phyloP scores from a whole-genome alignment of 2,797 vertebrate genomes.

The Eleutherodactylus coqui region DNA sequence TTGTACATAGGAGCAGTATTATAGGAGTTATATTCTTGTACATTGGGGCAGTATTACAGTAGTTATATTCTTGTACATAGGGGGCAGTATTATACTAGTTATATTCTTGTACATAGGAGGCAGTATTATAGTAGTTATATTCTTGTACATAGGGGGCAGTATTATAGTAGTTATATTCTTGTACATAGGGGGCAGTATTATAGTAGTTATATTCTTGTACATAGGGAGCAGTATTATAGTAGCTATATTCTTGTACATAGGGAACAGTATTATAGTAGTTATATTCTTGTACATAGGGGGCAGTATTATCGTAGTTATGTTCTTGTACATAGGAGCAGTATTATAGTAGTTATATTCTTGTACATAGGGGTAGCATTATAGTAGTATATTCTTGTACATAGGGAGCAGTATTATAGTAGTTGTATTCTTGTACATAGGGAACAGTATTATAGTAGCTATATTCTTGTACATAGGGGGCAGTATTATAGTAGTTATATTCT shows the following conservation, averaged over 20 bases:
- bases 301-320: neutral
- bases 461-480: conserved; percentile 2
- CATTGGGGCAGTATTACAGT: neutral
- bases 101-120: conserved; percentile 11
- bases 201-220: neutral
- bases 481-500: conserved; percentile 13
- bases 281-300: conserved; percentile 13
- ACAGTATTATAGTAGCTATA: conserved; percentile 11
- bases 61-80: neutral
- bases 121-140: conserved; percentile 14
- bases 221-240: conserved; percentile 19
- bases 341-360: conserved; percentile 21
- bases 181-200: neutral
- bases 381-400: conserved; percentile 1
- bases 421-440: neutral
- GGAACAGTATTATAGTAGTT: conserved; percentile 14
- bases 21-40: neutral
- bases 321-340: neutral
- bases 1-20: neutral
- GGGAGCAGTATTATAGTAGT: neutral
- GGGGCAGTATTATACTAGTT: neutral
- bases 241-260: conserved; percentile 10
- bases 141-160: neutral
- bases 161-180: too few relatives aligned
- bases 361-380: neutral